Conservation (phyloP, 2,888 invertebrate genomes). For the Psococerastis gibbosa region DNA sequence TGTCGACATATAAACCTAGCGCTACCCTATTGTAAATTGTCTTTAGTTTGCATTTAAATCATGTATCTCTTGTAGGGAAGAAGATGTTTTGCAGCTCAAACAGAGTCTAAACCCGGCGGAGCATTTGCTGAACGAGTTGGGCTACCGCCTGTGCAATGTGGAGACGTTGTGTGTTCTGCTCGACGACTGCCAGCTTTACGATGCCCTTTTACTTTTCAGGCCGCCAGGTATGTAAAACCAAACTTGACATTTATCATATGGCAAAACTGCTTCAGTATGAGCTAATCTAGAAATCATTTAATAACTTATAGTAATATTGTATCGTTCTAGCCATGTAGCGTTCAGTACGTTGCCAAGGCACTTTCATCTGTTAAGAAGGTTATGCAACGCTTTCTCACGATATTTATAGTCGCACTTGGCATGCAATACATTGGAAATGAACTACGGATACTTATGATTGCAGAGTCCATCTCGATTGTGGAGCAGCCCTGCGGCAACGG, state of each 20-base stretch:
- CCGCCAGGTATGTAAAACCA: constrained; percentile 14
- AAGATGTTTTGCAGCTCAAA: neutral
- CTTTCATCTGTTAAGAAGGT: constrained; percentile 7
- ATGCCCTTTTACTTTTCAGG: constrained; percentile 17
- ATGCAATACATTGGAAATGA: neutral
- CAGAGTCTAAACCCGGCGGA: constrained; percentile 13
- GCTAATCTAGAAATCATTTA: too few relatives aligned
- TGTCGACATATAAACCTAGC: too few relatives aligned
- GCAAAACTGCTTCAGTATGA: too few relatives aligned
- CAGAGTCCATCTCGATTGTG: constrained; percentile 16
- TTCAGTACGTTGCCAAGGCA: too few relatives aligned
- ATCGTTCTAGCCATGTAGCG: too few relatives aligned
- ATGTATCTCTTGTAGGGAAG: neutral
- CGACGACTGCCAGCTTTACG: constrained; percentile 15
- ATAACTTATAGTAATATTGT: too few relatives aligned
- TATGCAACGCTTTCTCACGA: constrained; percentile 4
- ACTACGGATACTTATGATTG: constrained; percentile 2
- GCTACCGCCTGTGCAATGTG: constrained; percentile 15
- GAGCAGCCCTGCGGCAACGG: constrained; percentile 16
- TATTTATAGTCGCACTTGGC: neutral
- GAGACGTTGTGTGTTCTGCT: constrained; percentile 16
- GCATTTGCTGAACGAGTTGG: constrained; percentile 16
- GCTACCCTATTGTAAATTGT: too few relatives aligned
- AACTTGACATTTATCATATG: constrained; percentile 13
- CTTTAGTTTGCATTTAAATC: neutral